phyloP scores from a whole-genome alignment of 1,140 invertebrate species.

The Drosophila nigromelanica region DNA sequence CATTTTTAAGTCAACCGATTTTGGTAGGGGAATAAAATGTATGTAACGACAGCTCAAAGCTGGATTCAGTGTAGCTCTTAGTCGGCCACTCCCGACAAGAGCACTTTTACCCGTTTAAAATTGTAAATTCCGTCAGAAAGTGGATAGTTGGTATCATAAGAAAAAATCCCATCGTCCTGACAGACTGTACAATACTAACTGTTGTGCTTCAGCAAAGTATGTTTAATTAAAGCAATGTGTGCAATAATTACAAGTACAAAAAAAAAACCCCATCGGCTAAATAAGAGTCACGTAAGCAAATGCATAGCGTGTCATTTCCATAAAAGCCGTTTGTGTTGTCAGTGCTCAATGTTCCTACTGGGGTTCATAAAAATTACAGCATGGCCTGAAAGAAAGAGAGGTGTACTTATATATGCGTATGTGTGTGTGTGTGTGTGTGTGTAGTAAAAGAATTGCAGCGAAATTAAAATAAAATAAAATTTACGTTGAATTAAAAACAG shows the following conservation, averaged over 20 bases:
- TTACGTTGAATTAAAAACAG: conserved; percentile 78
- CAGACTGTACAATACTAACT: not conserved
- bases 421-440: conserved; percentile 23
- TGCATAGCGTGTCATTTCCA: conserved; percentile 54
- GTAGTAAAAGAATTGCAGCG: conserved; percentile 76
- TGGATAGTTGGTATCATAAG: too few species aligned
- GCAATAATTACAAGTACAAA: conserved; percentile 50
- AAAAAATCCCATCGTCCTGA: too few species aligned
- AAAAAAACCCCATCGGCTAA: conserved; percentile 29
- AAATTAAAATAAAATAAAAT: conserved; percentile 83
- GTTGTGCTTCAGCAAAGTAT: not conserved
- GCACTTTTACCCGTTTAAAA: too few species aligned
- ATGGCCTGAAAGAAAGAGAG: conserved; percentile 25
- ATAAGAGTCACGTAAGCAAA: conserved; percentile 62
- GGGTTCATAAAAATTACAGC: conserved; percentile 46
- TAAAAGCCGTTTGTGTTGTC: conserved; percentile 39
- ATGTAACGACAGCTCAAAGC: too few species aligned
- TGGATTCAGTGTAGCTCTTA: too few species aligned
- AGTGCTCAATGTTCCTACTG: conserved; percentile 17
- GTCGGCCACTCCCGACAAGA: too few species aligned
- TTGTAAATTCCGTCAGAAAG: too few species aligned
- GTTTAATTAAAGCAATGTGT: conserved; percentile 52
- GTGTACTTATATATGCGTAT: too few species aligned
- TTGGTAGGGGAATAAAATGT: too few species aligned
- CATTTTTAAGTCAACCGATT: too few species aligned